Base-by-base conservation (phyloP, 2,888 invertebrate genomes). In the Hoplodrina blanda region DNA sequence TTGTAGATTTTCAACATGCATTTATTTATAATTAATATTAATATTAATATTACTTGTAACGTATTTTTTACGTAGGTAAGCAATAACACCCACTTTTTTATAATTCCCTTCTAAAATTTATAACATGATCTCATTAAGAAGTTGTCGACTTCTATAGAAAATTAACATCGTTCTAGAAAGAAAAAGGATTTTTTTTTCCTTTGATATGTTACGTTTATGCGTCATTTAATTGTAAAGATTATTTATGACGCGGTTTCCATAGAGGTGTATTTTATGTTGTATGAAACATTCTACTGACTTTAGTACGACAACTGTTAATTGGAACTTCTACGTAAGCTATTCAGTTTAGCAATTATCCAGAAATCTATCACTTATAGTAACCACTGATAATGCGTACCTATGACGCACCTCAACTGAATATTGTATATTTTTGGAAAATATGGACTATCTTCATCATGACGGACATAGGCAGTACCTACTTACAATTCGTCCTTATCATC, bases 31-130 rank as follows among this genome's bases (percentile, higher is more conserved):
- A n/a, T n/a, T 46, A 50, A 50, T n/a, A 19, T 19, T n/a, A 59
- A 25, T 50, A 50, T 62, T 17, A 71, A 57, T 41, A 10, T 49
- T 50, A 74, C 74, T 57, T 78, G 72, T 74, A 78, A 53, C 72
- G 33, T 62, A 60, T 50, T 76, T 54, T 19, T 46, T 10, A 50
- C 6, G 15, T 15, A n/a, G n/a, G n/a, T n/a, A 13, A 44, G 6
- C 15, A 25, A 1, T 0, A 15, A n/a, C 49, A 13, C 0, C 0
- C 1, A 46, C 11, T 3, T 15, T 30, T 52, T 60, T 25, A 25
- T 2, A 37, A 62, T 59, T 50, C 15, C 11, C 33, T 59, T 76
- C 4, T 53, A 33, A 44, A 49, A 19, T 37, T 19, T 10, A 49
- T 57, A 46, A 52, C 13, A 19, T 41, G 4, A 53, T 55, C 17